These are phyloP conservation scores for Rhopilema esculentum DNA, from an alignment of 30 jellyfish, hydroid and myxozoan species.

Conservation along the genomic window DNA sequence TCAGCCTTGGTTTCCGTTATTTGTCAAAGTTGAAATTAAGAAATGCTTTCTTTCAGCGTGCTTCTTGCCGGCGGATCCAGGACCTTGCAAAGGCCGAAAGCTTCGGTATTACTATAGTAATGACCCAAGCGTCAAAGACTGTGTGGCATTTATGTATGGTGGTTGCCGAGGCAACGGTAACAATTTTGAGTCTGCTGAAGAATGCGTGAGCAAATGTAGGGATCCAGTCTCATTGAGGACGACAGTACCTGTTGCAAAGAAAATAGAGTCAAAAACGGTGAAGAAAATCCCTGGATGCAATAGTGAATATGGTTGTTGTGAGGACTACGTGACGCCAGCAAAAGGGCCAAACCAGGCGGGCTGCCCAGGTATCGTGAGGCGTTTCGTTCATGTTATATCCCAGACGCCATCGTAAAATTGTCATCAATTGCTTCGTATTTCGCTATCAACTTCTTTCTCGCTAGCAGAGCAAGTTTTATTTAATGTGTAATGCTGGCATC, in stretches of 20 bases:
- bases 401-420: too few relatives aligned
- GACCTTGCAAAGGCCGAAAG: constrained; percentile 56
- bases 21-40: background rate
- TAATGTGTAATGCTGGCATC: too few relatives aligned
- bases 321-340: constrained; percentile 91
- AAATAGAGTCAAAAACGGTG: constrained; percentile 4
- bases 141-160: constrained; percentile 72
- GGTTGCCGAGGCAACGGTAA: constrained; percentile 94
- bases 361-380: constrained; percentile 83
- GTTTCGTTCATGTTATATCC: too few relatives aligned
- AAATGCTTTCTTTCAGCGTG: constrained; percentile 35
- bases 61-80: constrained; percentile 67
- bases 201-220: constrained; percentile 79
- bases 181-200: constrained; percentile 69
- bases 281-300: constrained; percentile 68
- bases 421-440: background rate
- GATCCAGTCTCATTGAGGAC: constrained; percentile 11
- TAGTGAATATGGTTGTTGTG: constrained; percentile 90
- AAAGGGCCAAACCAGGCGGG: constrained; percentile 74
- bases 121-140: constrained; percentile 41
- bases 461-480: too few relatives aligned
- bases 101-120: constrained; percentile 67
- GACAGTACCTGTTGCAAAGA: constrained; percentile 2
- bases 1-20: background rate
- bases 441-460: too few relatives aligned